Evolutionary conservation across 2,888 invertebrate genomes (phyloP).

Genomic region (Phyllotreta striolata): DNA sequence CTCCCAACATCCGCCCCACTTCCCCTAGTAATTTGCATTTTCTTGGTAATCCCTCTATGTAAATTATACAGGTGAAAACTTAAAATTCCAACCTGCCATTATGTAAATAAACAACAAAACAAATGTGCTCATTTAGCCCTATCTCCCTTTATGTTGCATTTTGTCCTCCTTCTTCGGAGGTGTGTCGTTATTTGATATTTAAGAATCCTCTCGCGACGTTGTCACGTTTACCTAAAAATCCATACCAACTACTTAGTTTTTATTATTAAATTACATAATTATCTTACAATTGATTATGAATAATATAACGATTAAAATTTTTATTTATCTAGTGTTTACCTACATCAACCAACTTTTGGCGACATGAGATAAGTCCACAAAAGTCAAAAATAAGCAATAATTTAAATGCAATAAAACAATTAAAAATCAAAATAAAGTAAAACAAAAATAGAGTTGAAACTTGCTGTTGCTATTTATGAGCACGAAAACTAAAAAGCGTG

Average conservation of each 20-base stretch:
- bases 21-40: background rate
- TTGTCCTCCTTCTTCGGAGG: constrained; percentile 32
- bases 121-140: constrained; percentile 17
- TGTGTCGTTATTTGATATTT: constrained; percentile 35
- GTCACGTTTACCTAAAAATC: constrained; percentile 10
- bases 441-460: background rate
- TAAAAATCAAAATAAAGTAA: too few relatives aligned
- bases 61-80: constrained; percentile 37
- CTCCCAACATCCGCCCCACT: background rate
- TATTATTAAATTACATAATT: constrained; percentile 1
- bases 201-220: constrained; percentile 17
- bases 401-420: too few relatives aligned
- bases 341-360: too few relatives aligned
- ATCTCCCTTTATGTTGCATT: constrained; percentile 21
- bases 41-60: constrained; percentile 10
- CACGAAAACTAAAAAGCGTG: too few relatives aligned
- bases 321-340: too few relatives aligned
- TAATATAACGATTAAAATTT: too few relatives aligned
- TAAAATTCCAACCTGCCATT: constrained; percentile 35
- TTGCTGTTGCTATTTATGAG: too few relatives aligned
- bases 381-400: background rate
- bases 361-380: too few relatives aligned
- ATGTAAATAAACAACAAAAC: constrained; percentile 31
- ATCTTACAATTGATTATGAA: too few relatives aligned
- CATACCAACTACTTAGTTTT: background rate